A percentile compares a stretch with the other conserved stretches of the same genome.
These are phyloP conservation scores for Synanthedon tipuliformis DNA, from an alignment of 2,888 invertebrate species.

Conservation along the genomic window DNA sequence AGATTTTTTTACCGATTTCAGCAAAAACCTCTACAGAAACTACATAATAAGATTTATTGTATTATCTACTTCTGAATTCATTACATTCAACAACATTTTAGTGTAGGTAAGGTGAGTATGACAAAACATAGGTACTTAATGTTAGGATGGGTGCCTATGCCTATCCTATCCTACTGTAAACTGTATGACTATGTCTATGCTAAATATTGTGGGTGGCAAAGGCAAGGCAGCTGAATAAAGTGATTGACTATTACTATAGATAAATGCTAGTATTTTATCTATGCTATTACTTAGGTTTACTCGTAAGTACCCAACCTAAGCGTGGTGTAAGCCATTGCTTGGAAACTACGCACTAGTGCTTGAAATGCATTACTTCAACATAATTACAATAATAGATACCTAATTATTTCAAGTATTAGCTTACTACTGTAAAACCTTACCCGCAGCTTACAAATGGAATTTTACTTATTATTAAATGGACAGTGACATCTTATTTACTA, in stretches of 20 bases:
- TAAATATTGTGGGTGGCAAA: not conserved
- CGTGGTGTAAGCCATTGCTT: not conserved
- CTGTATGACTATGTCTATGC: not conserved
- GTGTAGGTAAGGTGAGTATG: not conserved
- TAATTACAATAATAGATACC: not conserved
- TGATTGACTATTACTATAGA: not conserved
- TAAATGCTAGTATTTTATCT: not conserved
- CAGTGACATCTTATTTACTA: conserved; percentile 33
- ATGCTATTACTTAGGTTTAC: not conserved
- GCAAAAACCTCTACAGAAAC: not conserved
- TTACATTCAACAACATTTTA: conserved; percentile 21
- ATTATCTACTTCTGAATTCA: not conserved
- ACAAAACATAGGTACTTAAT: no score
- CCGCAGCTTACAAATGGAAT: not conserved
- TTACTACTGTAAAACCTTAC: not conserved
- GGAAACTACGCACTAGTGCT: not conserved
- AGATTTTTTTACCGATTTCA: not conserved
- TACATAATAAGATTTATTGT: not conserved
- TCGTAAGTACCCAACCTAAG: not conserved
- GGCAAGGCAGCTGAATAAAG: not conserved
- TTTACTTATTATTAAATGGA: conserved; percentile 30
- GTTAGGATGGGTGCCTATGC: no score
- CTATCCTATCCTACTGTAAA: no score
- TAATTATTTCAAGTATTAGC: not conserved
- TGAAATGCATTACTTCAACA: conserved; percentile 2